A percentile compares a stretch with the other conserved stretches of the same genome.
phyloP scores from a whole-genome alignment of 2,888 invertebrate genomes.

The Pemphredon lugubris region DNA sequence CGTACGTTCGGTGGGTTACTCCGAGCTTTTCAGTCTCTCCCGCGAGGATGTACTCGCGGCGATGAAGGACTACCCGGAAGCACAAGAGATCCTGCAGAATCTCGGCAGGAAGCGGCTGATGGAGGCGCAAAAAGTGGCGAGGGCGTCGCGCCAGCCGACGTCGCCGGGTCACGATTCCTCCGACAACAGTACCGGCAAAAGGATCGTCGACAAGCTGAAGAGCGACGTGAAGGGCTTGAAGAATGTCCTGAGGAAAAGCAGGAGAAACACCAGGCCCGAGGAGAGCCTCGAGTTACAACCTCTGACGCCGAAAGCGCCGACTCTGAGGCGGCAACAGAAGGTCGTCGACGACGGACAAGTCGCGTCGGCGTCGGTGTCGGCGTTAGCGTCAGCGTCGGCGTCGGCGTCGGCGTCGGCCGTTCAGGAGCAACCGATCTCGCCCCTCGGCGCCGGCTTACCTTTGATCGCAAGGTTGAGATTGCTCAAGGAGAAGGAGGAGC shows the following conservation, averaged over 20 bases:
- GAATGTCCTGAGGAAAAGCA: constrained; percentile 84
- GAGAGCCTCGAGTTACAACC: constrained; percentile 88
- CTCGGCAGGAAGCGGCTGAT: constrained; percentile 92
- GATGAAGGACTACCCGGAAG: constrained; percentile 98
- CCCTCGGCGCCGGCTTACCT: constrained; percentile 92
- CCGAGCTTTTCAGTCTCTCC: constrained; percentile 95
- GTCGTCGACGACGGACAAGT: constrained; percentile 78
- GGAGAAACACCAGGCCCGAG: constrained; percentile 80
- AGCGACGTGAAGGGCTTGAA: constrained; percentile 90
- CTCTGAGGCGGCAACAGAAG: constrained; percentile 80
- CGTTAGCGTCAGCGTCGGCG: constrained; percentile 76
- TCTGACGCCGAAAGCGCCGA: constrained; percentile 81
- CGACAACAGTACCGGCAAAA: constrained; percentile 87
- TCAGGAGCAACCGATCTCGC: constrained; percentile 87
- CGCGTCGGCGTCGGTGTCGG: constrained; percentile 75
- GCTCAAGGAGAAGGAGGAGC: constrained; percentile 92
- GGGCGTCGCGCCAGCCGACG: constrained; percentile 84
- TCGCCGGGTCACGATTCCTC: constrained; percentile 85
- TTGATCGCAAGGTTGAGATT: constrained; percentile 89
- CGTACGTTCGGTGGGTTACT: constrained; percentile 97
- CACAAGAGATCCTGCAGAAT: constrained; percentile 95
- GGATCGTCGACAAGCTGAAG: constrained; percentile 91
- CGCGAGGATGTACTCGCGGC: constrained; percentile 96
- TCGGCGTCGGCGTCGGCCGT: constrained; percentile 75
- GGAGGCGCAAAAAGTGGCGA: constrained; percentile 85